Evolutionary conservation across 2,113 vertebrate genomes (phyloP), one percentile per base, ranked within the genome.

Genomic region (Macaca mulatta): DNA sequence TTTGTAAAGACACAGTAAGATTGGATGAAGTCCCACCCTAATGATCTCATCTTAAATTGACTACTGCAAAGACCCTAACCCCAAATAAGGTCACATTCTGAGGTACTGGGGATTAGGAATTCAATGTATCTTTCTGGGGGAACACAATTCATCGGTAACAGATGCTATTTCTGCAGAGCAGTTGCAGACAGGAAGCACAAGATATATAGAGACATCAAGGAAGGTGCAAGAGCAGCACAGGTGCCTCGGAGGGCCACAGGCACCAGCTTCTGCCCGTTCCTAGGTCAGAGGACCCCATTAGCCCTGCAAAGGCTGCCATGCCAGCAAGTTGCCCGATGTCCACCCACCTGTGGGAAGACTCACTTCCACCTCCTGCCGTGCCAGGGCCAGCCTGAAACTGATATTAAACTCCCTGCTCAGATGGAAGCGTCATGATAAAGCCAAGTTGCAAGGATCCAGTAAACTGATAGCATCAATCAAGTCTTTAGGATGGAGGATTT

Each of bases 141-240:
- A 14, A 14, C 11, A 78, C 27, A 32, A 48, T 61, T 38, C 55
- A n/a, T 3, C 16, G 38, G 5, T 16, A 8, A 16, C 48, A 12
- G 48, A 25, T 22, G 48, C 38, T 57, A 8, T 5, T 79, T 50
- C 40, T 40, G 59, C 61, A 64, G 61, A 64, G 50, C 59, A 50
- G 32, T 8, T 8, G 6, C 57, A 22, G 25, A 27, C 74, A 35
- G 64, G 52, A 61, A 70, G 40, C 40, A 18, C 2, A 16, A 55
- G 55, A n/a, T 10, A 0, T 64, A 57, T 30, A 13, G 75, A 13
- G 74, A 59, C 9, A 1, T 18, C 50, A 83, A 45, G 8, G 30
- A 7, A 22, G 0, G 3, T 10, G 17, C 40, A 22, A 2, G 67
- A 16, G 52, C 10, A 43, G 55, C 43, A 16, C 17, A 1, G 9